A percentile compares a stretch with the other conserved stretches of the same genome.
Conservation (phyloP, 2,888 invertebrate genomes). For the Abrostola tripartita region DNA sequence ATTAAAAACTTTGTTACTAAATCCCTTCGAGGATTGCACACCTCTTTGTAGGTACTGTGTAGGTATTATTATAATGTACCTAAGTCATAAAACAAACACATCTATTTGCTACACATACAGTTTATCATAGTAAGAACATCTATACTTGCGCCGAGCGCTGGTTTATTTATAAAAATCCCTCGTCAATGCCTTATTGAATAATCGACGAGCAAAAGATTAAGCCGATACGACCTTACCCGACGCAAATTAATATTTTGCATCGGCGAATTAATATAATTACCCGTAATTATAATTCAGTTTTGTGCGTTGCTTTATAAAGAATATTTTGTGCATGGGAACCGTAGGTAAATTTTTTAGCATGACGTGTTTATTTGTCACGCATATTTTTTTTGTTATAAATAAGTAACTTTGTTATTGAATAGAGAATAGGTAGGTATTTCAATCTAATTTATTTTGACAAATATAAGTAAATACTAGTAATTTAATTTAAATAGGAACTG, state of each 20-base stretch:
- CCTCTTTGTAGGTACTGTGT: no score
- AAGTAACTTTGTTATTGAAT: no score
- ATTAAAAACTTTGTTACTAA: no score
- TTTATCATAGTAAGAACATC: constrained; percentile 59
- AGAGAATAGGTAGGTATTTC: no score
- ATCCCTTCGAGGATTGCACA: no score
- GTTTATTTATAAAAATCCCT: constrained; percentile 68
- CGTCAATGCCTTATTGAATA: constrained; percentile 82
- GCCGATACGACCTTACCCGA: constrained; percentile 64
- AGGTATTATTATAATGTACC: background rate
- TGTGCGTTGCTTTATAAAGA: constrained; percentile 49
- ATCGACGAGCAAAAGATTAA: constrained; percentile 70
- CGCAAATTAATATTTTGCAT: constrained; percentile 80
- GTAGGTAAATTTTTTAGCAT: constrained; percentile 9
- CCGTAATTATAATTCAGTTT: constrained; percentile 65
- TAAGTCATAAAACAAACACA: constrained; percentile 69
- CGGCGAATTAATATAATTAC: constrained; percentile 80
- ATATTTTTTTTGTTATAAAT: constrained; percentile 10
- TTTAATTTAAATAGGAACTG: no score
- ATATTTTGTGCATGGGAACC: constrained; percentile 53
- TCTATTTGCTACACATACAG: constrained; percentile 64
- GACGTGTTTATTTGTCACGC: constrained; percentile 18
- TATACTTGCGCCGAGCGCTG: constrained; percentile 56
- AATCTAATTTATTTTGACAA: no score
- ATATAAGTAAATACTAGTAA: no score